Percentiles rank a stretch among this genome's conserved stretches.
Evolutionary conservation across 2,113 vertebrate genomes (phyloP).

Genomic region (Tenrec ecaudatus): DNA sequence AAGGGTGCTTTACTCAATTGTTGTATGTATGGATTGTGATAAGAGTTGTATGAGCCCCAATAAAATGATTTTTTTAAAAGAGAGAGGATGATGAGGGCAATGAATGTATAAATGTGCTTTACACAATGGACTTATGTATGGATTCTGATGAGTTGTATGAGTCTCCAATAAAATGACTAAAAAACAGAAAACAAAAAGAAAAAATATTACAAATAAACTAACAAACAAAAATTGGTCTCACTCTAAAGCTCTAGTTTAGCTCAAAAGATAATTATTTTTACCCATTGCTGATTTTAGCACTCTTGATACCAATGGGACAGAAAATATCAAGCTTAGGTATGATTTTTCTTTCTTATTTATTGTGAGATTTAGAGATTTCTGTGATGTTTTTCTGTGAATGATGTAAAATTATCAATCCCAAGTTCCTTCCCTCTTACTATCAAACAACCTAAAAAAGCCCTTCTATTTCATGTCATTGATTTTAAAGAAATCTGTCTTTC

Average conservation of each 20-base stretch:
- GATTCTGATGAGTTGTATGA: too few species aligned
- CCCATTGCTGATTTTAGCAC: neutral
- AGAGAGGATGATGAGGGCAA: too few species aligned
- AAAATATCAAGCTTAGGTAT: neutral
- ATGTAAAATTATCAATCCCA: neutral
- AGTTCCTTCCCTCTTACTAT: neutral
- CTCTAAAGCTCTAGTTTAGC: neutral
- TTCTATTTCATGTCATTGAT: neutral
- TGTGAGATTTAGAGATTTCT: neutral
- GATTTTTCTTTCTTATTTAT: neutral
- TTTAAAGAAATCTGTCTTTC: neutral
- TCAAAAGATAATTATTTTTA: neutral
- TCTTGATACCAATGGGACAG: neutral
- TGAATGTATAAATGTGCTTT: too few species aligned
- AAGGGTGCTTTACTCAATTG: too few species aligned
- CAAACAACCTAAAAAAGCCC: neutral
- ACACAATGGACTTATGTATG: too few species aligned
- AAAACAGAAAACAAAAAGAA: too few species aligned
- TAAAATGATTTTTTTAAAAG: too few species aligned
- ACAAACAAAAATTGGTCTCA: neutral
- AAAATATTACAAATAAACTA: neutral
- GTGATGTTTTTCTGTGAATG: neutral
- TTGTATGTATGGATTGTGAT: too few species aligned
- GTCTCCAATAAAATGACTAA: too few species aligned
- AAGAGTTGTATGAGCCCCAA: too few species aligned